Conservation (phyloP, 2,888 invertebrate species). For the Anthophora plumipes region DNA sequence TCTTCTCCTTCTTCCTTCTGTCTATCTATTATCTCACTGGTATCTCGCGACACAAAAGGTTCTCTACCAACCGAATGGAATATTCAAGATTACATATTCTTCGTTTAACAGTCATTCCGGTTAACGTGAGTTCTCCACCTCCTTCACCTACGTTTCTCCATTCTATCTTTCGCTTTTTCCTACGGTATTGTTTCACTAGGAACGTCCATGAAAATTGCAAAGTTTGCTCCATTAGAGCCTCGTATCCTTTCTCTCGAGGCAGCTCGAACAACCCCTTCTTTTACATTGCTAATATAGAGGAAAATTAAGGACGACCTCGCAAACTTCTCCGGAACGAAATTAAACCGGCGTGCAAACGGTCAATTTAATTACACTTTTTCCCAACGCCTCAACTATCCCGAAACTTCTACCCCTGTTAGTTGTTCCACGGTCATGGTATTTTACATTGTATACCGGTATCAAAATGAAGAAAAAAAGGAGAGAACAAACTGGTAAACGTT, state of each 20-base stretch:
- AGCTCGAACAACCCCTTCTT: slow-evolving; percentile 40
- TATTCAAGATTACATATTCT: slow-evolving; percentile 24
- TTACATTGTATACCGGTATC: neutral
- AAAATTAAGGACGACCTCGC: slow-evolving; percentile 57
- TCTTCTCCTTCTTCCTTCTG: neutral
- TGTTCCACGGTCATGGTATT: neutral
- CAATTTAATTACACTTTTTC: slow-evolving; percentile 51
- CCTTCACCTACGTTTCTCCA: slow-evolving; percentile 19
- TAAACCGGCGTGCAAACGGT: slow-evolving; percentile 54
- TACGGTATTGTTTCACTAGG: slow-evolving; percentile 26
- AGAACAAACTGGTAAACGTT: too few species aligned
- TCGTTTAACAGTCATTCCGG: neutral
- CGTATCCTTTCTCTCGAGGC: slow-evolving; percentile 16
- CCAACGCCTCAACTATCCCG: slow-evolving; percentile 13
- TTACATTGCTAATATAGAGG: slow-evolving; percentile 62
- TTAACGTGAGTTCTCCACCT: slow-evolving; percentile 3
- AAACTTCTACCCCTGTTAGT: neutral
- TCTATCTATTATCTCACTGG: neutral
- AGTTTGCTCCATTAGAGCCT: slow-evolving; percentile 52
- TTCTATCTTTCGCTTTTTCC: too few species aligned
- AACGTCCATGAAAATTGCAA: slow-evolving; percentile 53
- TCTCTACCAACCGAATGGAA: neutral
- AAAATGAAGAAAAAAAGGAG: too few species aligned
- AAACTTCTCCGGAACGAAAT: slow-evolving; percentile 59
- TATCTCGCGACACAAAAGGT: neutral